Base-by-base conservation (phyloP, 2,888 invertebrate genomes). In the Aleiodes leptofemur region DNA sequence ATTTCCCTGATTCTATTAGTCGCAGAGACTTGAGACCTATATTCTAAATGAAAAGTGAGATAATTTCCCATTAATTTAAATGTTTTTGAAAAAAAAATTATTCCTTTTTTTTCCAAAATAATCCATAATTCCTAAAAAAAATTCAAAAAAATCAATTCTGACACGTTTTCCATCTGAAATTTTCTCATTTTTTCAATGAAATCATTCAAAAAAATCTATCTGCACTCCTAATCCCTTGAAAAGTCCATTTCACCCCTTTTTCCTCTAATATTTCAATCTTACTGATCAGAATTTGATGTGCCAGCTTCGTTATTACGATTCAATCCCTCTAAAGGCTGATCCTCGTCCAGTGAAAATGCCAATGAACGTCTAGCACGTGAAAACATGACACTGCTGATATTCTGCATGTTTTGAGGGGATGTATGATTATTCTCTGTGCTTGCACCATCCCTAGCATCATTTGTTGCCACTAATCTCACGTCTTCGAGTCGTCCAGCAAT, bases 351-450 rank as follows among this genome's bases (percentile, higher is more conserved):
- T 23, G 82, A 79, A 75, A 86, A 86, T 55, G 84, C 82, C 0
- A 85, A 79, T 9, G 84, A 86, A 11, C 87, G 80, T 51, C 88
- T 82, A 4, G 83, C 83, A 38, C 84, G 78, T 1, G 84, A 85
- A 6, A 86, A 81, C 38, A 83, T 82, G 23, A 87, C 83, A 57
- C 80, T 83, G 5, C 80, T 81, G 8, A 83, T 80, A 31, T 83
- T 82, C 61, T 86, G 87, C 74, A 83, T 82, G 57, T 86, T 87
- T 68, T 85, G 87, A 4, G 85, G 82, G 3, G 84, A 82, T 55
- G 85, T 66, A 8, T 34, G 82, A 83, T 31, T 82, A 83, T 31
- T 82, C 80, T 8, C 48, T 72, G 8, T 83, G 82, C 9, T 83
- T 82, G 38, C 9, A n/a, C n/a, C 29, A 13, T 34, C 11, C 14